Conservation (phyloP, 2,888 invertebrate genomes). For the Urechis unicinctus region DNA sequence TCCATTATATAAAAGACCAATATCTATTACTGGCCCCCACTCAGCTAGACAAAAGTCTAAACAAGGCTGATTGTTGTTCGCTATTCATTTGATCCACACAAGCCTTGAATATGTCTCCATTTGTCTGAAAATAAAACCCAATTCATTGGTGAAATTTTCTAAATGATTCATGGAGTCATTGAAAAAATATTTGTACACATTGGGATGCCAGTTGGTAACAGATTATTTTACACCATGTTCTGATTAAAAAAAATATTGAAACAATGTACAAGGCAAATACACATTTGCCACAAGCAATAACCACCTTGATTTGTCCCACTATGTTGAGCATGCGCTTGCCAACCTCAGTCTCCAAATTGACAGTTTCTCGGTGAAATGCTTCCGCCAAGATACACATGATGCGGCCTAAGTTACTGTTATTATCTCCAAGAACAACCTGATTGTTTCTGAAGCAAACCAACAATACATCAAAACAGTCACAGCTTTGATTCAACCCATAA, state of each 20-base stretch:
- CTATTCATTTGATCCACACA: slow-evolving; percentile 69
- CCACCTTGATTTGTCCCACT: slow-evolving; percentile 77
- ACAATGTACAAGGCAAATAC: no score
- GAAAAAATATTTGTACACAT: background rate
- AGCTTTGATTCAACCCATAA: no score
- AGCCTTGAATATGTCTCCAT: slow-evolving; percentile 72
- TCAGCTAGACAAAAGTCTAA: slow-evolving; percentile 5
- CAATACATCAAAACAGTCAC: background rate
- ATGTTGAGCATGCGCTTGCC: slow-evolving; percentile 76
- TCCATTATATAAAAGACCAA: no score
- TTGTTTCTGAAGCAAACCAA: slow-evolving; percentile 60
- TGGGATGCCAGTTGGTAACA: slow-evolving; percentile 1
- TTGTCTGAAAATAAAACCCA: slow-evolving; percentile 57
- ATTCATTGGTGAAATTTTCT: no score
- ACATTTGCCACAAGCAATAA: background rate
- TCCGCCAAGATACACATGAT: slow-evolving; percentile 85
- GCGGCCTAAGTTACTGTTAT: slow-evolving; percentile 82
- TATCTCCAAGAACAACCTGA: slow-evolving; percentile 74
- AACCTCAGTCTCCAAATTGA: slow-evolving; percentile 67
- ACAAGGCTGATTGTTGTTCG: slow-evolving; percentile 75
- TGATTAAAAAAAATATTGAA: slow-evolving; percentile 1
- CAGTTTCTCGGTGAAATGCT: slow-evolving; percentile 76
- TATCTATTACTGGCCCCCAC: no score
- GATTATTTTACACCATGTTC: background rate
- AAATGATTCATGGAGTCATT: no score